Percentiles rank a stretch among this genome's conserved stretches.
These are phyloP conservation scores for Scarus forsteni DNA, from an alignment of 2,797 vertebrate species.

Conservation along the genomic window DNA sequence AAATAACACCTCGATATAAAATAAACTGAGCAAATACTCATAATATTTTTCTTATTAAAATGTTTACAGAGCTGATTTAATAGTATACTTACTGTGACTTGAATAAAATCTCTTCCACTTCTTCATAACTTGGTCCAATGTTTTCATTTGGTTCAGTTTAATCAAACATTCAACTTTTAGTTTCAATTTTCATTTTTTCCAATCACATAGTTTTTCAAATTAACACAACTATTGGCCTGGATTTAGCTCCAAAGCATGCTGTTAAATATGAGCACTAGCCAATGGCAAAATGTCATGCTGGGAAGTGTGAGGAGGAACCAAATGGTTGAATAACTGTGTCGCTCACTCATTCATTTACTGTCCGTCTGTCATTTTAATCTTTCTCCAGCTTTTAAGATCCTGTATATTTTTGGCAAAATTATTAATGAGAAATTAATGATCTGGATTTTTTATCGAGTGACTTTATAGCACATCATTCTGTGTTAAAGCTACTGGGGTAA, in stretches of 20 bases:
- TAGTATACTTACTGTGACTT: no score
- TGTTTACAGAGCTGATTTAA: no score
- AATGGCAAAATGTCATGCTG: conserved; percentile 47
- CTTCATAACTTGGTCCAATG: no score
- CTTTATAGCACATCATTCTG: no score
- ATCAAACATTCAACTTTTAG: background rate
- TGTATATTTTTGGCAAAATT: background rate
- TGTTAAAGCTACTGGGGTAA: background rate
- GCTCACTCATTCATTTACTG: conserved; percentile 64
- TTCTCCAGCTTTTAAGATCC: background rate
- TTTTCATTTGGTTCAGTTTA: background rate
- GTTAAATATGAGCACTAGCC: conserved; percentile 36
- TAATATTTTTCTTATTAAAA: no score
- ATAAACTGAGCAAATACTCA: no score
- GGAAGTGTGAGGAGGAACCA: conserved; percentile 44
- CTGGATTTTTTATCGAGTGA: no score
- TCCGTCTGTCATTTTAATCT: conserved; percentile 57
- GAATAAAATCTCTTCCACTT: no score
- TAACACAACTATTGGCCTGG: background rate
- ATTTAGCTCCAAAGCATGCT: conserved; percentile 12
- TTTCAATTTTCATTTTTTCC: no score
- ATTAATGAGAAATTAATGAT: no score
- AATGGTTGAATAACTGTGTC: conserved; percentile 49
- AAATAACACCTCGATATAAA: no score
- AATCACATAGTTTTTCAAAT: background rate